Evolutionary conservation across 1,140 invertebrate genomes (phyloP).

Genomic region (Phortica variegata): DNA sequence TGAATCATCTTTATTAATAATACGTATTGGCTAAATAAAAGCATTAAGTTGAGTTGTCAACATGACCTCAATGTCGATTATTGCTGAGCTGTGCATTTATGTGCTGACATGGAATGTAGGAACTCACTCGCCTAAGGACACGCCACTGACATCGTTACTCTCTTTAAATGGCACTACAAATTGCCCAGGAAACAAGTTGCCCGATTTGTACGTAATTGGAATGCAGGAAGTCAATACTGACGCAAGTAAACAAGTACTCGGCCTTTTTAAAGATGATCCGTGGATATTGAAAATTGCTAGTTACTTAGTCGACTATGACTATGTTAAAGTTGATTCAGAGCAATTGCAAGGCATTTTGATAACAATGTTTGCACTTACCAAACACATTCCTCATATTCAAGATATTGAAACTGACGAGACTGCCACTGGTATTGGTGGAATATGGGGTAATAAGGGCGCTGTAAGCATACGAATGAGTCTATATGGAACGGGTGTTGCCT

Average conservation of each 20-base stretch:
- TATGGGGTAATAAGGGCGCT: constrained; percentile 87
- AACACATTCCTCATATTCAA: constrained; percentile 76
- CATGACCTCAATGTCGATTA: constrained; percentile 16
- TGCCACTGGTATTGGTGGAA: constrained; percentile 81
- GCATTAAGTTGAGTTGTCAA: too few species aligned
- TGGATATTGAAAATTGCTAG: constrained; percentile 74
- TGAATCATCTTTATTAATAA: too few species aligned
- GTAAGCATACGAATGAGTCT: constrained; percentile 83
- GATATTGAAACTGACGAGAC: constrained; percentile 84
- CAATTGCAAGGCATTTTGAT: constrained; percentile 79
- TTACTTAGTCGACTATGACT: constrained; percentile 60
- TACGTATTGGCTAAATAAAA: too few species aligned
- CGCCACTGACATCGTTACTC: constrained; percentile 69
- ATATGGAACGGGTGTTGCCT: constrained; percentile 81
- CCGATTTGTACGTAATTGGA: constrained; percentile 82
- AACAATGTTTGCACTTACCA: constrained; percentile 72
- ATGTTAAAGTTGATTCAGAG: constrained; percentile 75
- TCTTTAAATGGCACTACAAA: constrained; percentile 63
- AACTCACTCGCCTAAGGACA: constrained; percentile 65
- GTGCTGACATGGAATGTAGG: constrained; percentile 85
- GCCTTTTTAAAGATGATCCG: constrained; percentile 79
- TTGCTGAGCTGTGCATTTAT: constrained; percentile 63
- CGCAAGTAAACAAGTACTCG: constrained; percentile 68
- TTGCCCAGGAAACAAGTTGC: constrained; percentile 62
- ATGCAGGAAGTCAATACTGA: constrained; percentile 87